Percentiles rank a stretch among this genome's conserved stretches.
phyloP scores from a whole-genome alignment of 2,113 vertebrate species.

The Scortum barcoo region DNA sequence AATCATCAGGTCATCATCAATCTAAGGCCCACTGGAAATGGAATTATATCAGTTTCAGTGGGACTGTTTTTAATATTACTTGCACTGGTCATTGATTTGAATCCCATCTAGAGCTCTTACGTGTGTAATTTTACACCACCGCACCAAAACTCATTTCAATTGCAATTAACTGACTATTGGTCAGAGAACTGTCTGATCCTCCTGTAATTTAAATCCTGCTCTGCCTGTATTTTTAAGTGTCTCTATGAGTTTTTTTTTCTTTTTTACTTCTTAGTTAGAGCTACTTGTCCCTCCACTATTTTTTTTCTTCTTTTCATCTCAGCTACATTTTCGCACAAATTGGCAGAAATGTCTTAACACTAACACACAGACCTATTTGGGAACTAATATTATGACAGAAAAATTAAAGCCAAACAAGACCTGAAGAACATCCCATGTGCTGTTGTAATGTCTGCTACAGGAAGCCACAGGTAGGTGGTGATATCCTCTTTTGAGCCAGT shows the following conservation, averaged over 20 bases:
- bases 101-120: rapidly evolving
- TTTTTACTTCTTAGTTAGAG: too few relatives aligned
- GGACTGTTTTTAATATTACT: neutral
- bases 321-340: too few relatives aligned
- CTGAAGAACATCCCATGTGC: neutral
- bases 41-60: too few relatives aligned
- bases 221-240: too few relatives aligned
- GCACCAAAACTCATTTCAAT: neutral
- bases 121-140: neutral
- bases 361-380: too few relatives aligned
- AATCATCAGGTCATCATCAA: neutral
- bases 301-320: too few relatives aligned
- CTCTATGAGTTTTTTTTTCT: too few relatives aligned
- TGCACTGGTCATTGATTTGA: neutral
- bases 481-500: too few relatives aligned
- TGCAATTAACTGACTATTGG: neutral
- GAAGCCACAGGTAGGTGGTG: too few relatives aligned
- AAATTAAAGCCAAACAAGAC: neutral
- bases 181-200: neutral
- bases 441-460: too few relatives aligned
- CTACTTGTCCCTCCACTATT: too few relatives aligned
- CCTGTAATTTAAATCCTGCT: neutral
- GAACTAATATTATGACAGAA: neutral
- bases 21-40: neutral
- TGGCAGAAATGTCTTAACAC: too few relatives aligned